phyloP scores from a whole-genome alignment of 2,797 vertebrate species.

The Scleropages formosus region DNA sequence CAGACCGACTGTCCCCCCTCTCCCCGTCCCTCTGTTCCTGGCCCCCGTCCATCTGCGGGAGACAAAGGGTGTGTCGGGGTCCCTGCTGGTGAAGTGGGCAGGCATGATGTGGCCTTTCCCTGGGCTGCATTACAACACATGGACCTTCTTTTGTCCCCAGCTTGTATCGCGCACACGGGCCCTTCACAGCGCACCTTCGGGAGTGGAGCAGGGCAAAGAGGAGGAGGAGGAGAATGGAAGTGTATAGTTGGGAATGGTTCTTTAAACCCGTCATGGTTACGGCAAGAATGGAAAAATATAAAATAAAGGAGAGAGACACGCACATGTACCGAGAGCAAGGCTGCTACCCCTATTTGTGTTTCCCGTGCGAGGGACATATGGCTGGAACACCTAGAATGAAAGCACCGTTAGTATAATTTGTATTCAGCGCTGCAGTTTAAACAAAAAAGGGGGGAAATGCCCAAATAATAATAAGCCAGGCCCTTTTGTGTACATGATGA shows the following conservation, averaged over 20 bases:
- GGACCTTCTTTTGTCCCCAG: conserved; percentile 29
- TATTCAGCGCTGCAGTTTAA: conserved; percentile 33
- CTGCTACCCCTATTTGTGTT: neutral
- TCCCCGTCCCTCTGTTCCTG: conserved; percentile 32
- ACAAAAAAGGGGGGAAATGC: conserved; percentile 31
- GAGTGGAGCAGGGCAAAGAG: neutral
- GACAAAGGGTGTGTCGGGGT: conserved; percentile 49
- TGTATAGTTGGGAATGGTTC: neutral
- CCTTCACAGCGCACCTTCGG: neutral
- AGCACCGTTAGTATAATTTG: conserved; percentile 16
- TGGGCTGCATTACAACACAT: conserved; percentile 57
- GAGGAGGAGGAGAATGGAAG: neutral
- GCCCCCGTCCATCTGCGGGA: conserved; percentile 46
- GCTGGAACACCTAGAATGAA: conserved; percentile 24
- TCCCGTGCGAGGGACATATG: conserved; percentile 21
- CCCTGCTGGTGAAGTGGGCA: conserved; percentile 60
- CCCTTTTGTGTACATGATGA: conserved; percentile 37
- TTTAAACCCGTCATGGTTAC: conserved; percentile 8
- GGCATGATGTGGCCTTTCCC: conserved; percentile 57
- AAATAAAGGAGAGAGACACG: neutral
- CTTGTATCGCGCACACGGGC: neutral
- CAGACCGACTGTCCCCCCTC: conserved; percentile 45
- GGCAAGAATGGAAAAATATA: conserved; percentile 20
- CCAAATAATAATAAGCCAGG: conserved; percentile 43
- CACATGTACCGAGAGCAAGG: conserved; percentile 16